Conservation (phyloP, 2,888 invertebrate species). For the Sarcophaga caerulescens region DNA sequence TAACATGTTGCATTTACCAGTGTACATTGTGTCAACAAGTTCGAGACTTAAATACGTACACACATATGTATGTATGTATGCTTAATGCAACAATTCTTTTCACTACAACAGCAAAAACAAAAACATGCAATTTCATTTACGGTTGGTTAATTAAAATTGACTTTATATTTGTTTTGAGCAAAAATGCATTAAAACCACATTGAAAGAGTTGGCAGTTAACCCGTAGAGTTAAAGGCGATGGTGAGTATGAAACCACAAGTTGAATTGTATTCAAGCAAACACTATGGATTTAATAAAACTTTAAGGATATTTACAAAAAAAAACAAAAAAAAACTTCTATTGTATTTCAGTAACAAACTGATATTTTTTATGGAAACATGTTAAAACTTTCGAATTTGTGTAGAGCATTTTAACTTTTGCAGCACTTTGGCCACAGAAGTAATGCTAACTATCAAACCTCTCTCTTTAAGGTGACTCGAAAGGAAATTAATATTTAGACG, state of each 20-base stretch:
- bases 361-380: slow-evolving; percentile 68
- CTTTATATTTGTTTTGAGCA: slow-evolving; percentile 71
- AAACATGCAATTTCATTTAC: slow-evolving; percentile 60
- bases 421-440: slow-evolving; percentile 64
- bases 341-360: slow-evolving; percentile 59
- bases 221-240: background rate
- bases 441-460: background rate
- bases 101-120: slow-evolving; percentile 33
- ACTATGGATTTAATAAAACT: background rate
- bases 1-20: slow-evolving; percentile 67
- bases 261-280: too few relatives aligned
- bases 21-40: slow-evolving; percentile 69
- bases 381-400: slow-evolving; percentile 42
- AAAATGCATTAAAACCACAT: slow-evolving; percentile 67
- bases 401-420: slow-evolving; percentile 61
- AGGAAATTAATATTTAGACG: background rate
- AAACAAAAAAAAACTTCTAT: background rate
- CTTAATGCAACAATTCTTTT: slow-evolving; percentile 35
- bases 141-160: slow-evolving; percentile 73
- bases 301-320: background rate
- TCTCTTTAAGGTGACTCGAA: background rate
- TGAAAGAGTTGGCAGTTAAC: slow-evolving; percentile 30
- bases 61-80: background rate
- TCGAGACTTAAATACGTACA: slow-evolving; percentile 28
- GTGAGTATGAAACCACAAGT: slow-evolving; percentile 20